phyloP scores from a whole-genome alignment of 1,140 invertebrate species.

The Chionoecetes opilio region DNA sequence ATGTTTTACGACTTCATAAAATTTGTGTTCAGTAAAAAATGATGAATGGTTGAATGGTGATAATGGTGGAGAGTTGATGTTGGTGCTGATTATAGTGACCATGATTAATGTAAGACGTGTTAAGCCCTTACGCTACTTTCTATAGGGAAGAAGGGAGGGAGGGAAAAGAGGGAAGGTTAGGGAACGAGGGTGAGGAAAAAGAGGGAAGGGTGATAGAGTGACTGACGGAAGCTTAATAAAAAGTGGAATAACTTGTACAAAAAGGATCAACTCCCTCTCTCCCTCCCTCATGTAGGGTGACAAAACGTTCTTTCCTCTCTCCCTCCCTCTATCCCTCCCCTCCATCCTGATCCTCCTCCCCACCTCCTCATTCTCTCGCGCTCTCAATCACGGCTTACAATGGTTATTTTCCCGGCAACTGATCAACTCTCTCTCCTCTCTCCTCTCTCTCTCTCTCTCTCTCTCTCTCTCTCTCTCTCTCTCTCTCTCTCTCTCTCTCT shows the following conservation, averaged over 20 bases:
- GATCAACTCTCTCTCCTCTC: constrained; percentile 38
- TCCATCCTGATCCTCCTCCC: neutral
- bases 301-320: neutral
- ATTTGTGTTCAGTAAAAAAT: too few relatives aligned
- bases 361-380: neutral
- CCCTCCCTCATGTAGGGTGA: constrained; percentile 25
- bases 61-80: too few relatives aligned
- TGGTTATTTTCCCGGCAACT: constrained; percentile 33
- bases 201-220: neutral
- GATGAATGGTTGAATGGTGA: too few relatives aligned
- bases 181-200: neutral
- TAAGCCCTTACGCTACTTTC: neutral
- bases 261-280: constrained; percentile 18
- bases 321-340: neutral
- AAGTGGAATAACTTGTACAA: constrained; percentile 33
- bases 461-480: constrained; percentile 55
- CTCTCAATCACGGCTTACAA: neutral
- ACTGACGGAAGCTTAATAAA: constrained; percentile 7
- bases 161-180: neutral
- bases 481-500: constrained; percentile 31
- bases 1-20: too few relatives aligned
- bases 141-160: neutral
- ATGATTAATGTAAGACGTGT: neutral
- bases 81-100: too few relatives aligned
- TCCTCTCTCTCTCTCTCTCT: constrained; percentile 46